Percentiles rank a stretch among this genome's conserved stretches.
Conservation (phyloP, 1,140 invertebrate species). For the Trichomalopsis sarcophagae region DNA sequence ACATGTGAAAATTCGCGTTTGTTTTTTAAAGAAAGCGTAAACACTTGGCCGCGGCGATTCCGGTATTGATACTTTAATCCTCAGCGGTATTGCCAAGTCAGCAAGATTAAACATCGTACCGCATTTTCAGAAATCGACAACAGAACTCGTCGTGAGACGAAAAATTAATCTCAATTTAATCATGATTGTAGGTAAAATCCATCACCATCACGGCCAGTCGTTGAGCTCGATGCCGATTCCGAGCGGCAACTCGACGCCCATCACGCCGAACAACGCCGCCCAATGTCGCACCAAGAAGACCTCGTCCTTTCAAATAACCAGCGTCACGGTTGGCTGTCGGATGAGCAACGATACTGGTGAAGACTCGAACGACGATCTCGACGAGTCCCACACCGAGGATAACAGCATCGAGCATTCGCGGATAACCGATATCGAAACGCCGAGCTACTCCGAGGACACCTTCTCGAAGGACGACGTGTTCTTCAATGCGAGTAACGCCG, state of each 20-base stretch:
- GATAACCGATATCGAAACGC: conserved; percentile 88
- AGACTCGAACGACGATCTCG: conserved; percentile 94
- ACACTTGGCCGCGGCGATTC: too few species aligned
- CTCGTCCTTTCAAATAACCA: conserved; percentile 95
- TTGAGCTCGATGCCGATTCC: conserved; percentile 41
- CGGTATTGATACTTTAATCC: too few species aligned
- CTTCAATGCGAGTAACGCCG: conserved; percentile 84
- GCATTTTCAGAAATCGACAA: too few species aligned
- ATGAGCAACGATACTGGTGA: conserved; percentile 90
- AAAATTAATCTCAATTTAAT: background rate
- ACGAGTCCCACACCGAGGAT: conserved; percentile 93
- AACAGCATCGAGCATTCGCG: conserved; percentile 84
- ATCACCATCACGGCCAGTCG: conserved; percentile 48
- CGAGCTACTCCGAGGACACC: conserved; percentile 89
- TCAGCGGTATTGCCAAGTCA: too few species aligned
- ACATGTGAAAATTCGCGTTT: too few species aligned
- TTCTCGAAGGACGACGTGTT: conserved; percentile 89
- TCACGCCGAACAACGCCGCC: conserved; percentile 53
- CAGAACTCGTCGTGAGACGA: background rate
- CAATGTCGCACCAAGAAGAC: conserved; percentile 81
- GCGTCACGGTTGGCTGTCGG: conserved; percentile 86
- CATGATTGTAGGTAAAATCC: conserved; percentile 39
- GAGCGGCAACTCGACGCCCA: conserved; percentile 46
- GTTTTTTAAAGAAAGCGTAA: too few species aligned
- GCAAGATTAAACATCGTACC: too few species aligned